Percentiles rank a stretch among this genome's conserved stretches.
Evolutionary conservation across 2,113 vertebrate genomes (phyloP).

Genomic region (Puffinus mauretanicus): DNA sequence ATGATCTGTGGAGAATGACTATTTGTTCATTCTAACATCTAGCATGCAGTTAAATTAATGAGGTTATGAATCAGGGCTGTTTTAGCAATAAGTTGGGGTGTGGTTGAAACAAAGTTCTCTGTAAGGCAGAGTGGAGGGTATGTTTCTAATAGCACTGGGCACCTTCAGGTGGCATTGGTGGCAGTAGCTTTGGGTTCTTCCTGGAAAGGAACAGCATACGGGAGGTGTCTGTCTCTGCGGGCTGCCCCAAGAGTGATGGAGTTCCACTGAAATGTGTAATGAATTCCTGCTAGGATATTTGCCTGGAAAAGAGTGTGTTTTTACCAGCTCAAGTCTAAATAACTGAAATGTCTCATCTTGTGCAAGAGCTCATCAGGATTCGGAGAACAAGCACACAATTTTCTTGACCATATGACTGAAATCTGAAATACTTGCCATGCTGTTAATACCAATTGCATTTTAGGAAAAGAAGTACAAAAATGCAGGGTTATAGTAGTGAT

Average conservation of each 20-base stretch:
- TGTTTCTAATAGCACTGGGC: not conserved
- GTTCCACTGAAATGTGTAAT: not conserved
- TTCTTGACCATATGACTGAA: not conserved
- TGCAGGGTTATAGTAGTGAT: not conserved
- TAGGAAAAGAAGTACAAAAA: not conserved
- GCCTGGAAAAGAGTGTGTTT: not conserved
- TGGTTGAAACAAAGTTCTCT: not conserved
- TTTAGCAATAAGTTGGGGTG: not conserved
- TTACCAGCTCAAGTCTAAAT: not conserved
- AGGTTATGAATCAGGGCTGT: not conserved
- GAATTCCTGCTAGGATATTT: not conserved
- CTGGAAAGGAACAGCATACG: fast-evolving
- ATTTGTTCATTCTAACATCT: not conserved
- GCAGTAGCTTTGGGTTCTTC: not conserved
- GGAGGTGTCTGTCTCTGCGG: not conserved
- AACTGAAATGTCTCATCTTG: not conserved
- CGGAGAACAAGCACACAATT: not conserved
- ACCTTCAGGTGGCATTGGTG: not conserved
- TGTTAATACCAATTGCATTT: not conserved
- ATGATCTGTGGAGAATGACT: not conserved
- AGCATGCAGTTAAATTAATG: not conserved
- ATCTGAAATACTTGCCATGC: not conserved
- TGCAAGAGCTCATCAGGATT: not conserved
- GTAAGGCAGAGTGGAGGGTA: not conserved
- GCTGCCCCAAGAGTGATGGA: not conserved